A percentile compares a stretch with the other conserved stretches of the same genome.
These are phyloP conservation scores for Hemibagrus wyckioides DNA, from an alignment of 2,113 vertebrate genomes.

Conservation along the genomic window DNA sequence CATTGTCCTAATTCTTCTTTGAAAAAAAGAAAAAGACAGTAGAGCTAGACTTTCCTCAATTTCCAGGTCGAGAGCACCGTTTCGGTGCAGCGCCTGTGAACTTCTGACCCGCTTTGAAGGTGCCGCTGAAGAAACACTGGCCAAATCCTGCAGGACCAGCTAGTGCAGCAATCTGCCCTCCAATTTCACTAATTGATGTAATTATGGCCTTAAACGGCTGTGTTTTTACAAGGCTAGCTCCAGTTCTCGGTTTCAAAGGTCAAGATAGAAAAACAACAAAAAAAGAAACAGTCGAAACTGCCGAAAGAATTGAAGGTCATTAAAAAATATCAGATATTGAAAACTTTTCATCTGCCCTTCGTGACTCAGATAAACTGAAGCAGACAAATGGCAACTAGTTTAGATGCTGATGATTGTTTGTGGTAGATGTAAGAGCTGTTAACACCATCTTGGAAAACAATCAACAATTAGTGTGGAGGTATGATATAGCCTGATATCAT, in stretches of 20 bases:
- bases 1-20: background rate
- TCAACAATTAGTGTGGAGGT: background rate
- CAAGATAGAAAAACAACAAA: background rate
- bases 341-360: background rate
- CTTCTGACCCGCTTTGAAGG: slow-evolving; percentile 38
- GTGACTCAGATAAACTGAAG: background rate
- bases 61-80: background rate
- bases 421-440: background rate
- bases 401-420: background rate
- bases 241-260: slow-evolving; percentile 35
- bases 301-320: background rate
- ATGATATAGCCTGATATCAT: background rate
- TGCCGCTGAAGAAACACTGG: slow-evolving; percentile 33
- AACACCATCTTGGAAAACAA: background rate
- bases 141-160: slow-evolving; percentile 44
- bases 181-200: slow-evolving; percentile 56
- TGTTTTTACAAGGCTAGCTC: slow-evolving; percentile 42
- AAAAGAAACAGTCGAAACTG: background rate
- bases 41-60: background rate
- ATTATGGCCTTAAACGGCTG: slow-evolving; percentile 47
- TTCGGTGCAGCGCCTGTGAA: slow-evolving; percentile 27
- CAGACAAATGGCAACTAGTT: background rate
- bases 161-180: slow-evolving; percentile 48
- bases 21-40: background rate
- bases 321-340: background rate